These are phyloP conservation scores for Cinclus mexicanus DNA, from an alignment of 2,113 vertebrate species.

Conservation along the genomic window DNA sequence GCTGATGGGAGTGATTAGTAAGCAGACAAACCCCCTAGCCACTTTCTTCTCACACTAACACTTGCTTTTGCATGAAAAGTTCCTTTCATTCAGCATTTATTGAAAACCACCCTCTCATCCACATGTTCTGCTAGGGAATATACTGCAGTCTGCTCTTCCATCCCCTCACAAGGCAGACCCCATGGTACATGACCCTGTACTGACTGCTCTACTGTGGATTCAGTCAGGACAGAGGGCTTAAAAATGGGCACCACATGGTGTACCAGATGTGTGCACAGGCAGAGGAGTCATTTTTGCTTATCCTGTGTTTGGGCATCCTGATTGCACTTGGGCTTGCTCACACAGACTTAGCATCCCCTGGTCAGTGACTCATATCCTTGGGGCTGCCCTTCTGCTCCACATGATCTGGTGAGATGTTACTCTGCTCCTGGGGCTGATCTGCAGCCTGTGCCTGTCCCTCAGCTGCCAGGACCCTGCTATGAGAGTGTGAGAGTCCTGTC, in stretches of 20 bases:
- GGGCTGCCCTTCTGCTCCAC: not conserved
- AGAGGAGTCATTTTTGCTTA: not conserved
- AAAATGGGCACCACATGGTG: accelerated
- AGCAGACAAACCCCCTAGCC: not conserved
- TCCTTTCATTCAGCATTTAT: not conserved
- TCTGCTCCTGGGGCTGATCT: not conserved
- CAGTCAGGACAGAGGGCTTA: not conserved
- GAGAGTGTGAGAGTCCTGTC: accelerated
- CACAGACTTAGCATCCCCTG: accelerated
- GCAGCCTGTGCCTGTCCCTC: not conserved
- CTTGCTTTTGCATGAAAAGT: not conserved
- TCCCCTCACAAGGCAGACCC: not conserved
- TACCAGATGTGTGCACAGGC: not conserved
- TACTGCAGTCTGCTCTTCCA: accelerated
- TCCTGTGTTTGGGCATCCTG: not conserved
- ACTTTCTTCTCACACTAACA: not conserved
- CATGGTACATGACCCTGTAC: accelerated
- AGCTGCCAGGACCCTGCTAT: not conserved
- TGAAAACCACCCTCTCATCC: not conserved
- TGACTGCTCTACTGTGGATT: not conserved
- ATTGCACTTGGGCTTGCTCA: not conserved
- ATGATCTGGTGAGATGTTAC: not conserved
- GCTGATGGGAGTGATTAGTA: not conserved
- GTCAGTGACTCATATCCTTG: accelerated
- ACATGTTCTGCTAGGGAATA: not conserved